Evolutionary conservation across 2,797 vertebrate genomes (phyloP).

Genomic region (Xerus rutilus): DNA sequence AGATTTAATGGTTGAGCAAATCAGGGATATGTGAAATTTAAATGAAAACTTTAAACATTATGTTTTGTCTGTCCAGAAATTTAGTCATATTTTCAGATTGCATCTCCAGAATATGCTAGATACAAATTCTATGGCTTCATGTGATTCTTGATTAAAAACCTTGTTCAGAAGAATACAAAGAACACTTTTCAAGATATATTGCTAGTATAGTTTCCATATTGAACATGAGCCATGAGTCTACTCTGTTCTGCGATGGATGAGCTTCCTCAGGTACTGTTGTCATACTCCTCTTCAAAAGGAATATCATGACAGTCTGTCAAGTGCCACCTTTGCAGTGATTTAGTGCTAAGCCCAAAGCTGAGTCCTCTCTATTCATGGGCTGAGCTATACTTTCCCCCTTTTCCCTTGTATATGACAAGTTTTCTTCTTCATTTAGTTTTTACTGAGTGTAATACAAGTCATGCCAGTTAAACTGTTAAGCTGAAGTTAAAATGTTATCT

Average conservation of each 20-base stretch:
- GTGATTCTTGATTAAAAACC: slow-evolving; percentile 2
- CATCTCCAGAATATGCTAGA: not conserved
- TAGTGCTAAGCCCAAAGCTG: not conserved
- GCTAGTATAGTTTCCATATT: not conserved
- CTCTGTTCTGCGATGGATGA: not conserved
- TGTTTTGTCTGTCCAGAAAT: not conserved
- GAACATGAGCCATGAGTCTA: not conserved
- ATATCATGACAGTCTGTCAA: not conserved
- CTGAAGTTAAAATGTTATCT: not conserved
- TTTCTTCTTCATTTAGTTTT: not conserved
- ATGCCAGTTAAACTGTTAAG: slow-evolving; percentile 3
- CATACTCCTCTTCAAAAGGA: not conserved
- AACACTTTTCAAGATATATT: not conserved
- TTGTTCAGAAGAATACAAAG: not conserved
- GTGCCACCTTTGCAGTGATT: not conserved
- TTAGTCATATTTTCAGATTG: not conserved
- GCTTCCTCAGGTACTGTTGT: not conserved
- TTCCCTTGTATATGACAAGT: not conserved
- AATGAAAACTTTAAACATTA: not conserved
- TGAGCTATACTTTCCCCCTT: not conserved
- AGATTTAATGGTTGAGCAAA: not conserved
- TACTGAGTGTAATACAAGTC: not conserved
- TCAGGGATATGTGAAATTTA: not conserved
- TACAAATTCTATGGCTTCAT: not conserved
- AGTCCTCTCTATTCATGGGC: not conserved